These are phyloP conservation scores for Cariama cristata DNA, from an alignment of 2,113 vertebrate species.

Conservation along the genomic window DNA sequence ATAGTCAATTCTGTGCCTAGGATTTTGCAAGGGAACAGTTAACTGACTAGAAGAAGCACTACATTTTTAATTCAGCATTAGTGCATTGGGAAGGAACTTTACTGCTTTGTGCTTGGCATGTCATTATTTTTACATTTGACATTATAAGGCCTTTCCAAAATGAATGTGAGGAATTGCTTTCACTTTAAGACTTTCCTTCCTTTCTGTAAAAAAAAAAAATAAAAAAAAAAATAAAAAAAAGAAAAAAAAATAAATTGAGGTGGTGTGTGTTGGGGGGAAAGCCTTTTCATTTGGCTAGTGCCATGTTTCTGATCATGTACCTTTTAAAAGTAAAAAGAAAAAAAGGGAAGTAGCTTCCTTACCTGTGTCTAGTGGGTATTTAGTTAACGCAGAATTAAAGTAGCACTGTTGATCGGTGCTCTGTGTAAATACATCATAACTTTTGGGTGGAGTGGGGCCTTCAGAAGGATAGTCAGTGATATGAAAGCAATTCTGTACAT, in stretches of 20 bases:
- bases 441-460: constrained; percentile 78
- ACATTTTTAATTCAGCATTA: constrained; percentile 83
- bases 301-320: constrained; percentile 72
- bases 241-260: background rate
- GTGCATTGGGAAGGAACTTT: constrained; percentile 84
- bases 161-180: constrained; percentile 99
- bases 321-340: constrained; percentile 48
- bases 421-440: constrained; percentile 88
- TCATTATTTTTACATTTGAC: constrained; percentile 91
- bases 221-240: background rate
- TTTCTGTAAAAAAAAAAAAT: constrained; percentile 55
- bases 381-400: constrained; percentile 73
- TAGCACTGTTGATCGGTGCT: constrained; percentile 97
- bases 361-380: constrained; percentile 81
- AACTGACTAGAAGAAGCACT: constrained; percentile 86
- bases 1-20: constrained; percentile 86
- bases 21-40: constrained; percentile 85
- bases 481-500: constrained; percentile 95
- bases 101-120: constrained; percentile 94
- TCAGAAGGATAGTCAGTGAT: constrained; percentile 87
- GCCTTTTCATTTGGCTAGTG: constrained; percentile 69
- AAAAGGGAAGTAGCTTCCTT: constrained; percentile 81
- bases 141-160: constrained; percentile 93
- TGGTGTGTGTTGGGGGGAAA: constrained; percentile 20
- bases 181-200: constrained; percentile 90